Percentiles rank a stretch among this genome's conserved stretches.
phyloP scores from a whole-genome alignment of 30 jellyfish, hydroid and myxozoan genomes.

The Hydra vulgaris region DNA sequence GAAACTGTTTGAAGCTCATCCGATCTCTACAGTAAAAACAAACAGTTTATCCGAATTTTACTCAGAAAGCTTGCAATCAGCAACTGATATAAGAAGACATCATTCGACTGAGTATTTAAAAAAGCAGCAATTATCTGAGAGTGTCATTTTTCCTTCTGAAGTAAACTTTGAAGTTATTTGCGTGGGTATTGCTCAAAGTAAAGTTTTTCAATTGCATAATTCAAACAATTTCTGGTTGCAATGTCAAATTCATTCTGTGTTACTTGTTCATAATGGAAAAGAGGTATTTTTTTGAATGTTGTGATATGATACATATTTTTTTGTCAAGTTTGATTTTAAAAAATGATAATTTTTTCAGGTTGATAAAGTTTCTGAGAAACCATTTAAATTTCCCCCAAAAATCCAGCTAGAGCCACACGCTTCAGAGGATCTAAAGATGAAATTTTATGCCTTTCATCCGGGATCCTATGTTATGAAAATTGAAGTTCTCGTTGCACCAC shows the following conservation, averaged over 20 bases:
- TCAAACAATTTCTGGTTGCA: slow-evolving; percentile 71
- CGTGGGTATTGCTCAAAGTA: slow-evolving; percentile 36
- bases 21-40: no score
- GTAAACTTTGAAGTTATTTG: slow-evolving; percentile 49
- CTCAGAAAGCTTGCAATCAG: no score
- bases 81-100: no score
- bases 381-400: slow-evolving; percentile 48
- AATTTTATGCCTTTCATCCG: slow-evolving; percentile 12
- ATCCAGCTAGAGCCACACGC: slow-evolving; percentile 64
- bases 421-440: slow-evolving; percentile 63
- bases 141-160: slow-evolving; percentile 42
- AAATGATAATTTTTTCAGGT: no score
- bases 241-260: slow-evolving; percentile 40
- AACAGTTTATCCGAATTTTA: no score
- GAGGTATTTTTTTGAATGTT: slow-evolving; percentile 45
- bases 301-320: neutral
- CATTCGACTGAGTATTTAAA: no score
- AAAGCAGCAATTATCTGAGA: no score
- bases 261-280: slow-evolving; percentile 48
- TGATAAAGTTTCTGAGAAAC: neutral
- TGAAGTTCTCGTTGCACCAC: slow-evolving; percentile 8
- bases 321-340: neutral
- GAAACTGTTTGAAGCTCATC: no score
- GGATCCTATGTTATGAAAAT: slow-evolving; percentile 24
- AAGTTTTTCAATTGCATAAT: slow-evolving; percentile 44